Conservation (phyloP, 2,888 invertebrate genomes). For the Ferdinandea cuprea region DNA sequence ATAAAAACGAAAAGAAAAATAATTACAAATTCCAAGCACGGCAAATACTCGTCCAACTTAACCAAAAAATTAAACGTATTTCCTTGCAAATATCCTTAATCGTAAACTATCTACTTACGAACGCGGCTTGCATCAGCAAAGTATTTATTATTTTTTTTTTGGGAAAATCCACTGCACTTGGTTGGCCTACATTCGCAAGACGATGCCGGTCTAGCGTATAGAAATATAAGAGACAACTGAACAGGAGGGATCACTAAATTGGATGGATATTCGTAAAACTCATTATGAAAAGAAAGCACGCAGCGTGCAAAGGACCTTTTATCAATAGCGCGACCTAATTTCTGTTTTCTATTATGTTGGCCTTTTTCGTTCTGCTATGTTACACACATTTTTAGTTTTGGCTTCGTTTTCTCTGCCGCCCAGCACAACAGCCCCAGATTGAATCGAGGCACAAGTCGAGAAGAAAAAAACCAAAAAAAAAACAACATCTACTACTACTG, state of each 20-base stretch:
- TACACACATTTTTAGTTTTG: conserved; percentile 62
- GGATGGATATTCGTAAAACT: conserved; percentile 68
- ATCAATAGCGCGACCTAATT: conserved; percentile 73
- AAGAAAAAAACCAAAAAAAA: background rate
- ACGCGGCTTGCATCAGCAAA: conserved; percentile 48
- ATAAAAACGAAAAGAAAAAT: no score
- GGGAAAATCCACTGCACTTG: conserved; percentile 26
- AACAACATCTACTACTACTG: conserved; percentile 4
- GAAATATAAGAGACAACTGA: conserved; percentile 20
- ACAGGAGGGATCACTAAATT: conserved; percentile 59
- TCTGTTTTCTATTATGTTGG: conserved; percentile 51
- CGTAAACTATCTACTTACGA: conserved; percentile 63
- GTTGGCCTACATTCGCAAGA: conserved; percentile 57
- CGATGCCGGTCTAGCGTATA: background rate
- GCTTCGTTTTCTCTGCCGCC: conserved; percentile 1
- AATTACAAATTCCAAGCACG: conserved; percentile 53
- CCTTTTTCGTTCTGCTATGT: conserved; percentile 32
- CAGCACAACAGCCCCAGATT: no score
- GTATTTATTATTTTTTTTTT: no score
- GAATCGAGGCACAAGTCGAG: background rate
- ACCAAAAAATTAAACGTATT: conserved; percentile 14
- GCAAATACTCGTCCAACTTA: background rate
- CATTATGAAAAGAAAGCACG: conserved; percentile 67
- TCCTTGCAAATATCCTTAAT: conserved; percentile 52
- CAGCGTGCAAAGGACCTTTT: conserved; percentile 63